phyloP scores from a whole-genome alignment of 1,140 invertebrate genomes.

The Pemphigus obesinymphae region DNA sequence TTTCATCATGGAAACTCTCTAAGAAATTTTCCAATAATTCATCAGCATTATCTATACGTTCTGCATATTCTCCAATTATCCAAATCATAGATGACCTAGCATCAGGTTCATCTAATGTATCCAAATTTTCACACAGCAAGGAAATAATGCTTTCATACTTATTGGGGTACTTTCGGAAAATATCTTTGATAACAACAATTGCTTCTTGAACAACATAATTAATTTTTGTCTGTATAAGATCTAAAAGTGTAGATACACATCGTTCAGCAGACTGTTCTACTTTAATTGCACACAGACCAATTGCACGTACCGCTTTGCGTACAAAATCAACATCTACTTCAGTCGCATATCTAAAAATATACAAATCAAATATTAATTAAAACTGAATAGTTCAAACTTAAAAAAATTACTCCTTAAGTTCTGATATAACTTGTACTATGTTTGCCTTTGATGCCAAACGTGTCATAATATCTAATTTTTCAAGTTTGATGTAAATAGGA shows the following conservation, averaged over 20 bases:
- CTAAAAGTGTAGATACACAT: constrained; percentile 96
- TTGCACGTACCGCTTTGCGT: constrained; percentile 94
- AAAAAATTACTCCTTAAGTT: constrained; percentile 76
- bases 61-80: constrained; percentile 97
- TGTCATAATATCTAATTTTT: constrained; percentile 99
- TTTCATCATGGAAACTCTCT: constrained; percentile 99
- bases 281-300: constrained; percentile 98
- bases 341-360: constrained; percentile 68
- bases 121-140: constrained; percentile 97
- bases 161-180: constrained; percentile 99
- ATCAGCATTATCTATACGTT: constrained; percentile 98
- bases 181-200: constrained; percentile 99
- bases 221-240: constrained; percentile 98
- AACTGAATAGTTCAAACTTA: not conserved
- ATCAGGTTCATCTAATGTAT: constrained; percentile 98
- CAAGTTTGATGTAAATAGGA: constrained; percentile 99
- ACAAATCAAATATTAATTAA: not conserved
- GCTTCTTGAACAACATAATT: constrained; percentile 99
- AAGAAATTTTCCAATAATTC: constrained; percentile 97
- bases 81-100: constrained; percentile 99
- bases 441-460: constrained; percentile 95
- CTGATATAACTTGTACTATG: constrained; percentile 96
- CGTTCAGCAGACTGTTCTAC: constrained; percentile 97
- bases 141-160: constrained; percentile 99
- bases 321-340: constrained; percentile 99